phyloP scores from a whole-genome alignment of 2,113 vertebrate species.

The Pachypanchax playfairii region DNA sequence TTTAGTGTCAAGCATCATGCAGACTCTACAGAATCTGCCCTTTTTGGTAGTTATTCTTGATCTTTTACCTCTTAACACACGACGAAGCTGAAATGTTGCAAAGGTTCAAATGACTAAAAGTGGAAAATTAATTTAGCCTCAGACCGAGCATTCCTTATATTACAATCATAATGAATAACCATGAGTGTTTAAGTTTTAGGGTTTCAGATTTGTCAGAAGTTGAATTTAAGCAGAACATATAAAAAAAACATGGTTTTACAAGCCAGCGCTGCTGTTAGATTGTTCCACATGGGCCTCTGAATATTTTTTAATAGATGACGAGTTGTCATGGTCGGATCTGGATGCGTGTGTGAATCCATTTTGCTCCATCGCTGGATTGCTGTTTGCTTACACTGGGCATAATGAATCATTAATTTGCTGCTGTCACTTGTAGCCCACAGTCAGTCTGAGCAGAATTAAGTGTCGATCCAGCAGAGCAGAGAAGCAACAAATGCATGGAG shows the following conservation, averaged over 20 bases:
- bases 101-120: slow-evolving; percentile 40
- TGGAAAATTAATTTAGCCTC: slow-evolving; percentile 59
- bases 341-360: slow-evolving; percentile 68
- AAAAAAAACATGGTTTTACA: slow-evolving; percentile 10
- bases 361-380: slow-evolving; percentile 55
- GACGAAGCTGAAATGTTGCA: slow-evolving; percentile 12
- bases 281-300: slow-evolving; percentile 11
- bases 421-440: slow-evolving; percentile 68
- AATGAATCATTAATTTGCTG: slow-evolving; percentile 78
- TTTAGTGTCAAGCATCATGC: slow-evolving; percentile 7
- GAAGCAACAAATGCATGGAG: slow-evolving; percentile 32
- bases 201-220: slow-evolving; percentile 45
- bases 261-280: slow-evolving; percentile 12
- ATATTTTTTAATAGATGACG: slow-evolving; percentile 38
- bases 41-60: slow-evolving; percentile 7
- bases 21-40: not conserved
- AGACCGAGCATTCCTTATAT: slow-evolving; percentile 28
- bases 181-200: slow-evolving; percentile 13
- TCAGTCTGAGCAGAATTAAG: slow-evolving; percentile 65
- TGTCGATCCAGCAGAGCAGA: slow-evolving; percentile 54
- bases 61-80: slow-evolving; percentile 27
- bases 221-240: slow-evolving; percentile 26
- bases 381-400: slow-evolving; percentile 72
- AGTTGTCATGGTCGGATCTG: slow-evolving; percentile 67
- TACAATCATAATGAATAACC: slow-evolving; percentile 54